phyloP scores from a whole-genome alignment of 2,113 vertebrate species.

The Myodes glareolus region DNA sequence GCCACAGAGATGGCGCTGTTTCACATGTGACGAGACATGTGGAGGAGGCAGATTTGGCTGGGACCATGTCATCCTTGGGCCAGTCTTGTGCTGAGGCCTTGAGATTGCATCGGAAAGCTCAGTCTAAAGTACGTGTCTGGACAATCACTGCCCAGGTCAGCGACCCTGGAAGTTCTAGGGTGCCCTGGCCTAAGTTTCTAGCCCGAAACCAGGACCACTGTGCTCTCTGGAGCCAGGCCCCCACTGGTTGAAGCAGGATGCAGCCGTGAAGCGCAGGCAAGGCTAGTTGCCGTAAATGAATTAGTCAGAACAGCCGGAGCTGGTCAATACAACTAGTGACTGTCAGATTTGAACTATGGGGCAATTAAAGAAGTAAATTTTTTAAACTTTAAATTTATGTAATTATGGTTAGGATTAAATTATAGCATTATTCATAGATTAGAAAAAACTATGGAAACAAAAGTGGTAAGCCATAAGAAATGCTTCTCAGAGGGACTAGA shows the following conservation, averaged over 20 bases:
- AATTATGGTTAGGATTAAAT: constrained; percentile 30
- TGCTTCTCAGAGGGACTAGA: not conserved
- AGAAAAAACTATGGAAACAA: not conserved
- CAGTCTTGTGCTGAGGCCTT: constrained; percentile 7
- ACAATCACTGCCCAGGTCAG: not conserved
- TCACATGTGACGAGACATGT: not conserved
- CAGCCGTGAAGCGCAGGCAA: not conserved
- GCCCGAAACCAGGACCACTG: not conserved
- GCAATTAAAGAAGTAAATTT: not conserved
- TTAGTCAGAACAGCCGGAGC: not conserved
- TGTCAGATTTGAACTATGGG: not conserved
- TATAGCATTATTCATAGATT: not conserved
- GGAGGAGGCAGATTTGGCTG: not conserved
- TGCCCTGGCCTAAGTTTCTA: not conserved
- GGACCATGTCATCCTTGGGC: not conserved
- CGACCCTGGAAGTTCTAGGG: not conserved
- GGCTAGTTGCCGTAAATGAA: not conserved
- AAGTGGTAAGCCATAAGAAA: not conserved
- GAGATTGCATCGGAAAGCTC: not conserved
- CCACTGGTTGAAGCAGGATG: not conserved
- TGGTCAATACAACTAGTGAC: not conserved
- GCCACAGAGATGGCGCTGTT: fast-evolving
- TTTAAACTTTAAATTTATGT: not conserved
- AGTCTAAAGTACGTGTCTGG: not conserved
- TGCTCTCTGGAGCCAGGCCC: not conserved